Evolutionary conservation across 1,140 invertebrate genomes (phyloP).

Genomic region (Apis mellifera): Amel_HAv3.1 CM009931.2:25334001-25334500

Average conservation of each 20-base stretch:
- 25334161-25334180: constrained; percentile 94
- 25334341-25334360: constrained; percentile 96
- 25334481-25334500: constrained; percentile 87
- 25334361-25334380: constrained; percentile 92
- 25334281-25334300: constrained; percentile 95
- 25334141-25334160: constrained; percentile 84
- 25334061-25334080: background rate
- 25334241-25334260: constrained; percentile 95
- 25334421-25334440: constrained; percentile 91
- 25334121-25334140: constrained; percentile 41
- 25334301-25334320: constrained; percentile 96
- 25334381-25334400: constrained; percentile 93
- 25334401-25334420: constrained; percentile 92
- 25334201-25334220: constrained; percentile 88
- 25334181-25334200: constrained; percentile 94
- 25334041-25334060: too few species aligned
- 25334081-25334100: background rate
- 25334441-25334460: constrained; percentile 93
- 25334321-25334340: constrained; percentile 93
- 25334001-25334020: background rate
- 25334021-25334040: background rate
- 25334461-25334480: constrained; percentile 92
- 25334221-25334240: constrained; percentile 93
- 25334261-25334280: constrained; percentile 92
- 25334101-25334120: background rate